phyloP scores from a whole-genome alignment of 2,797 vertebrate genomes.

The Centroberyx gerrardi region DNA sequence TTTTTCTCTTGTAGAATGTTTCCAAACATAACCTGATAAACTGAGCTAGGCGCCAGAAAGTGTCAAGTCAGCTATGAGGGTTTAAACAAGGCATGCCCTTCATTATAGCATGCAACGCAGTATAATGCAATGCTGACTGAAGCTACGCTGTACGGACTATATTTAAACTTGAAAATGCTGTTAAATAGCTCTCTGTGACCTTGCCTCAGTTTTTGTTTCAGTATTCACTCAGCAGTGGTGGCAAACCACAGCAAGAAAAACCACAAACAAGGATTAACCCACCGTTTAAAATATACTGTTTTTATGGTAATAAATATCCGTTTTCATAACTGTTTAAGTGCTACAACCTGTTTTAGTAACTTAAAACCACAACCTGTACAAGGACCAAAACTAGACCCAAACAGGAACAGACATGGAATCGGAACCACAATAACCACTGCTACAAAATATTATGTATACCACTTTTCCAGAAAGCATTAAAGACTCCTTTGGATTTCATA shows the following conservation, averaged over 20 bases:
- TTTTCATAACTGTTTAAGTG: no score
- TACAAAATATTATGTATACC: not conserved
- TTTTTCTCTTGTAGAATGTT: not conserved
- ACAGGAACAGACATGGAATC: not conserved
- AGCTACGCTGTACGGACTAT: not conserved
- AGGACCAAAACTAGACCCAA: not conserved
- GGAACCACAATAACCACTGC: not conserved
- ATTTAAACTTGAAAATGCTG: conserved; percentile 1
- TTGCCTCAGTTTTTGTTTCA: not conserved
- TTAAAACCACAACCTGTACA: not conserved
- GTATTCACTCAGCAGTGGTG: not conserved
- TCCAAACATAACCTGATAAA: not conserved
- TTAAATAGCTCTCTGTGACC: not conserved
- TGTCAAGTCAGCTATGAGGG: no score
- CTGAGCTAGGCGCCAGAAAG: no score
- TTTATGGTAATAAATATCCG: no score
- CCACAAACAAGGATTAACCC: no score
- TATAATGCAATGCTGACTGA: not conserved
- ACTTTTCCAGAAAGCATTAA: conserved; percentile 6
- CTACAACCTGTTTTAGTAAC: no score
- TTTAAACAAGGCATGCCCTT: not conserved
- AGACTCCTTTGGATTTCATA: conserved; percentile 16
- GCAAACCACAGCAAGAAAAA: not conserved
- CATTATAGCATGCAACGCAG: not conserved
- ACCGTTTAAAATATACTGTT: no score